Evolutionary conservation across 1,140 invertebrate species (phyloP).

Genomic region (Drosophila pseudoobscura): DNA sequence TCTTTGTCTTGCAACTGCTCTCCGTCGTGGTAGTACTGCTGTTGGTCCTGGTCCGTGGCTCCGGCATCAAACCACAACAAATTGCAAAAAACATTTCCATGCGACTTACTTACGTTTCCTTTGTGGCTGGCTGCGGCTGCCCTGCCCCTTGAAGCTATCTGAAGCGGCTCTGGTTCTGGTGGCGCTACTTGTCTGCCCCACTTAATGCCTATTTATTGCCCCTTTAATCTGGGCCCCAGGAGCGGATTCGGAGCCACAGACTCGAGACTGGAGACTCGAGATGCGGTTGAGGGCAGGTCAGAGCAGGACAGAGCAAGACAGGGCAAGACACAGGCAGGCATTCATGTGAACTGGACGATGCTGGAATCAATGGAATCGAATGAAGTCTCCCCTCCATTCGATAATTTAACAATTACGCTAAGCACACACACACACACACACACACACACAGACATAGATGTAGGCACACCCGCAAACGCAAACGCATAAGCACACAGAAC

Average conservation of each 20-base stretch:
- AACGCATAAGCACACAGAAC: background rate
- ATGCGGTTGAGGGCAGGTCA: no score
- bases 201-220: slow-evolving; percentile 80
- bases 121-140: slow-evolving; percentile 44
- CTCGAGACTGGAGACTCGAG: background rate
- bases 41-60: background rate
- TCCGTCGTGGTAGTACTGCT: background rate
- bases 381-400: slow-evolving; percentile 24
- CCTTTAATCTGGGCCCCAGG: slow-evolving; percentile 56
- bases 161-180: slow-evolving; percentile 11
- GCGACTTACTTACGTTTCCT: slow-evolving; percentile 74
- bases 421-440: background rate
- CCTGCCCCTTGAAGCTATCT: background rate
- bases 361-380: slow-evolving; percentile 9
- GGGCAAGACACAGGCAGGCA: slow-evolving; percentile 20
- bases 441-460: background rate
- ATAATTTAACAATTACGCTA: slow-evolving; percentile 41
- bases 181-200: slow-evolving; percentile 51
- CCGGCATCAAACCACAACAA: slow-evolving; percentile 63
- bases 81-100: slow-evolving; percentile 76
- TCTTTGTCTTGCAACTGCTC: slow-evolving; percentile 11
- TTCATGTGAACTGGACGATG: slow-evolving; percentile 49
- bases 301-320: no score
- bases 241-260: background rate
- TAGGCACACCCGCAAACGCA: no score